Conservation (phyloP, 2,113 vertebrate genomes). For the Planiliza haematocheilus region DNA sequence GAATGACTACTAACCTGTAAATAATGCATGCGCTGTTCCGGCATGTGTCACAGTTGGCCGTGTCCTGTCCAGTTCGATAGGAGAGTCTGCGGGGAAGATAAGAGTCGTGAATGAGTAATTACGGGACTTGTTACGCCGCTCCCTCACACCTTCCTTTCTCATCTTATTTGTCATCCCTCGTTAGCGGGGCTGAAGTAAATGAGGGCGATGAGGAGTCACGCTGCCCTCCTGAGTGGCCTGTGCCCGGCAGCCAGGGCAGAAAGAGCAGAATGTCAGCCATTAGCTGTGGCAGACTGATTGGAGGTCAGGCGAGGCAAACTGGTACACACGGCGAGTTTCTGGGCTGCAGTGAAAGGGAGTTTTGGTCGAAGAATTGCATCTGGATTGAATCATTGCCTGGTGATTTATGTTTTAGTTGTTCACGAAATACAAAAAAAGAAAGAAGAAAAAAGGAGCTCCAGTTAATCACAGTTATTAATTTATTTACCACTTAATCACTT, state of each 20-base stretch:
- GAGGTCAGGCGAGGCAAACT: conserved; percentile 39
- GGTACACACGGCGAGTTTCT: conserved; percentile 3
- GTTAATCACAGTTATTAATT: neutral
- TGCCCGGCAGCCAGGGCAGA: conserved; percentile 45
- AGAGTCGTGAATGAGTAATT: conserved; percentile 80
- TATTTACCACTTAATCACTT: neutral
- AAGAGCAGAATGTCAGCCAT: conserved; percentile 23
- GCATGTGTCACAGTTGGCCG: conserved; percentile 98
- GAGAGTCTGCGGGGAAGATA: conserved; percentile 90
- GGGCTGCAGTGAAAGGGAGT: neutral
- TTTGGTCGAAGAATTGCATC: conserved; percentile 7
- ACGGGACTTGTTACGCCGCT: conserved; percentile 67
- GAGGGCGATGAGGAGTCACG: conserved; percentile 57
- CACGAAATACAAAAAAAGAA: neutral
- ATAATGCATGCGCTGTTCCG: conserved; percentile 99
- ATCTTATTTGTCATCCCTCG: conserved; percentile 62
- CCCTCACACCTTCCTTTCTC: conserved; percentile 55
- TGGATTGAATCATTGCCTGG: neutral
- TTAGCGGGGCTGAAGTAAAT: conserved; percentile 54
- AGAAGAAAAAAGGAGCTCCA: neutral
- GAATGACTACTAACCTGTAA: conserved; percentile 90
- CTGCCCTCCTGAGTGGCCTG: conserved; percentile 46
- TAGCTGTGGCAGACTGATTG: conserved; percentile 45
- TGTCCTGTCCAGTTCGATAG: conserved; percentile 99
- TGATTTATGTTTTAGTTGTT: conserved; percentile 9